Evolutionary conservation across 2,797 vertebrate species (phyloP).

Genomic region (Phaenicophaeus curvirostris): DNA sequence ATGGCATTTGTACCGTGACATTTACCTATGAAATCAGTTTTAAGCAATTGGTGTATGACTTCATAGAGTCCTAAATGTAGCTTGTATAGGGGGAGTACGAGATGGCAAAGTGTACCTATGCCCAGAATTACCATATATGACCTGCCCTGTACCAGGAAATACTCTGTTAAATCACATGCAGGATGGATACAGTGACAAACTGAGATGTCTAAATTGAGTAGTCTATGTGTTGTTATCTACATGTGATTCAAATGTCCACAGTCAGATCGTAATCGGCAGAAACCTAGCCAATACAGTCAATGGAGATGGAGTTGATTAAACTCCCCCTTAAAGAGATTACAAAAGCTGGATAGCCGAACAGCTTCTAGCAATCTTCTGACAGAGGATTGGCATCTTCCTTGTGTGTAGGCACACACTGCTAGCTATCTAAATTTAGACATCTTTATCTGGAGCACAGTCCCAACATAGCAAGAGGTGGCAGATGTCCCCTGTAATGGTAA

Average conservation of each 20-base stretch:
- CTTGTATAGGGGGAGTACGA: not conserved
- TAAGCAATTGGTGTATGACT: not conserved
- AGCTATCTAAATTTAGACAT: not conserved
- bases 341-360: not conserved
- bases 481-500: not conserved
- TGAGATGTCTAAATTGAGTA: not conserved
- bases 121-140: not conserved
- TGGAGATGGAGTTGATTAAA: not conserved
- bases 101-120: not conserved
- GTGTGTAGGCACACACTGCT: not conserved
- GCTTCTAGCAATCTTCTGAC: not conserved
- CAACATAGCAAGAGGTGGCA: not conserved
- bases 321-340: not conserved
- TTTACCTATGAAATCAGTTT: not conserved
- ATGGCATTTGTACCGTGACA: not conserved
- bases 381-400: not conserved
- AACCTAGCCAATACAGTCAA: rapidly evolving
- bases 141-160: not conserved
- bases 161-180: not conserved
- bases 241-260: not conserved
- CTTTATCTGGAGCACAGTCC: not conserved
- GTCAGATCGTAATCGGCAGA: not conserved
- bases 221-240: not conserved
- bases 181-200: not conserved
- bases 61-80: not conserved